Base-by-base conservation (phyloP, 2,797 vertebrate genomes). In the Cynodonichthys magdalenae region DNA sequence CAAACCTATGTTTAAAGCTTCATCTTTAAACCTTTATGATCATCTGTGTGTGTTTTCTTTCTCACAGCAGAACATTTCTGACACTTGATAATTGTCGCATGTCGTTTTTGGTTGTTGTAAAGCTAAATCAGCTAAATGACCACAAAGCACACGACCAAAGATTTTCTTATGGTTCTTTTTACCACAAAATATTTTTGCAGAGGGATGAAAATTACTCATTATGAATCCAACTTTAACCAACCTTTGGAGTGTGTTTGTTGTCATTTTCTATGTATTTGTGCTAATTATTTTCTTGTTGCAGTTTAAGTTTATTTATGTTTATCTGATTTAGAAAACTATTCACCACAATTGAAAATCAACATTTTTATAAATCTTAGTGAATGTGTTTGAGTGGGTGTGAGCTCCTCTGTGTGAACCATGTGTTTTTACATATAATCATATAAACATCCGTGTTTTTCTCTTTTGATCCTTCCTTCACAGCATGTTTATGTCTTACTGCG, bases 401-500 rank as follows among this genome's bases (percentile, higher is more conserved):
- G 27, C 28, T 11, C n/a, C 18, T 46, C 34, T 20, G 34, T 48
- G 59, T 31, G 36, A 39, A 28, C 36, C 58, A 27, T 45, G 18
- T 58, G 64, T 68, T 71, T 81, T 75, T 57, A 53, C 63, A 15
- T 19, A 24, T 34, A 17, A 47, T 44, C 10, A n/a, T 12, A 50
- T 41, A 27, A 19, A 54, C 70, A 68, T 78, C 15, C 58, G 42
- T 66, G 58, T 73, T 71, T 2, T 28, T 4, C 49, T 53, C 54
- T 64, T 77, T 77, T 86, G 74, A 82, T 83, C 56, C 28, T 5
- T 6, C 11, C 11, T 34, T 27, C 34, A 2, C 61, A 69, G 72
- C 45, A 50, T 53, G 69, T 56, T 63, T 77, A 61, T 63, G 54
- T 69, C 60, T 63, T 41, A 10, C 44, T 39, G 7, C 0, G 0